Percentiles rank a stretch among this genome's conserved stretches.
These are phyloP conservation scores for Nesoenas mayeri DNA, from an alignment of 2,113 vertebrate genomes.

Conservation along the genomic window DNA sequence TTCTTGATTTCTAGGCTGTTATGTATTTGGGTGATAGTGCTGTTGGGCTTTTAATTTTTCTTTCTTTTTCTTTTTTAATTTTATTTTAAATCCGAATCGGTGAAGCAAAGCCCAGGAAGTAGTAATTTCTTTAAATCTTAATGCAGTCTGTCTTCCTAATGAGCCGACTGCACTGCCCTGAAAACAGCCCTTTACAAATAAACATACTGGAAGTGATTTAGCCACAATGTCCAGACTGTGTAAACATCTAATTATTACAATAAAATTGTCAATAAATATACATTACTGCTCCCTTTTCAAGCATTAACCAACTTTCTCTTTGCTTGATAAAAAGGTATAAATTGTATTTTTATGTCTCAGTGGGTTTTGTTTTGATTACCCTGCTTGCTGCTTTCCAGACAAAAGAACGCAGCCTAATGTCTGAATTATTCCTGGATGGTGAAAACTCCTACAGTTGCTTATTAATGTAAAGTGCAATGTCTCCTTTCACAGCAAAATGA, in stretches of 20 bases:
- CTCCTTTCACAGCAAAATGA: constrained; percentile 53
- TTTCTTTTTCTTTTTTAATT: neutral
- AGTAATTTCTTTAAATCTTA: constrained; percentile 64
- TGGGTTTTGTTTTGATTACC: constrained; percentile 73
- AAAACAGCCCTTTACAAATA: constrained; percentile 76
- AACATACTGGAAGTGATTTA: constrained; percentile 80
- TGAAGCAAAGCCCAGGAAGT: constrained; percentile 13
- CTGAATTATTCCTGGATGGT: constrained; percentile 66
- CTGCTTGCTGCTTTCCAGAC: constrained; percentile 59
- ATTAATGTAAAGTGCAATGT: constrained; percentile 25
- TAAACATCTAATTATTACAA: constrained; percentile 84
- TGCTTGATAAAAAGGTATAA: constrained; percentile 76
- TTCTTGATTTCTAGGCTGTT: constrained; percentile 40
- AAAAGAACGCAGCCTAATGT: constrained; percentile 68
- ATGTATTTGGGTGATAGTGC: neutral
- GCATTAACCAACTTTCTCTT: constrained; percentile 77
- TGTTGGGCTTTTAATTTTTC: neutral
- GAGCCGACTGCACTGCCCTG: constrained; percentile 69
- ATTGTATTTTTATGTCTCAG: constrained; percentile 73
- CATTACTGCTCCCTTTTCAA: constrained; percentile 79
- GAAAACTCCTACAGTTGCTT: constrained; percentile 69
- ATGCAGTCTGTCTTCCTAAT: constrained; percentile 77
- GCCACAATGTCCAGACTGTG: constrained; percentile 79
- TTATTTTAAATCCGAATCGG: constrained; percentile 22
- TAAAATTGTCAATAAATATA: constrained; percentile 83